Evolutionary conservation across 2,113 vertebrate genomes (phyloP).

Genomic region (Bagarius yarrelli): DNA sequence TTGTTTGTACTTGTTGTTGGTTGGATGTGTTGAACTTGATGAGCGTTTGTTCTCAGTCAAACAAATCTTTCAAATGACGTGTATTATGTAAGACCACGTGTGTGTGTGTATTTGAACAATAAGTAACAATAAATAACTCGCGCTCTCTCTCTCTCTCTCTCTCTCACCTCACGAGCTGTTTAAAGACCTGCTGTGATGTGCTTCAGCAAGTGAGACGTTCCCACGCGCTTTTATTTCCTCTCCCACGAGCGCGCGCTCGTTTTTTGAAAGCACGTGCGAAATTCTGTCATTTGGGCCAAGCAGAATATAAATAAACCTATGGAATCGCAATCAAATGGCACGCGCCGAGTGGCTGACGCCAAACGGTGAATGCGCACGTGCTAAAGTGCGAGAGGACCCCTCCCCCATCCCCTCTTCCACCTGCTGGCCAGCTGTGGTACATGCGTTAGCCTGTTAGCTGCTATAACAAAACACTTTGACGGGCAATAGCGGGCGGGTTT

Average conservation of each 20-base stretch:
- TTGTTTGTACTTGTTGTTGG: no score
- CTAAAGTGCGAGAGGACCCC: neutral
- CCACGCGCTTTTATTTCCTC: neutral
- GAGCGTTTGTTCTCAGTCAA: no score
- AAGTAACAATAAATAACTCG: no score
- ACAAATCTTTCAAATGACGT: no score
- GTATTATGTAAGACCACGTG: no score
- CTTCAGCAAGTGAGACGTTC: slow-evolving; percentile 11
- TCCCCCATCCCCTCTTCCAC: neutral
- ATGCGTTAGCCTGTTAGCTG: neutral
- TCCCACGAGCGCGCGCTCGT: neutral
- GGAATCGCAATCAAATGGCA: slow-evolving; percentile 20
- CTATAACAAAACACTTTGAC: neutral
- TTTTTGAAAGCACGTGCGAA: neutral
- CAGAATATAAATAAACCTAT: neutral
- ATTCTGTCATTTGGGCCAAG: neutral
- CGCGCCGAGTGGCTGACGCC: slow-evolving; percentile 1
- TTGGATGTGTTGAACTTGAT: no score
- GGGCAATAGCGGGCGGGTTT: neutral
- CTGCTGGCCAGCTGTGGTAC: neutral
- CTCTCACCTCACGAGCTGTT: slow-evolving; percentile 14
- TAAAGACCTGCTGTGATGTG: slow-evolving; percentile 44
- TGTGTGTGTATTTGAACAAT: neutral
- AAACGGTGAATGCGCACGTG: neutral
- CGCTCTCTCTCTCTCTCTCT: neutral